Evolutionary conservation across 2,888 invertebrate genomes (phyloP), one percentile per base, ranked within the genome.

Genomic region (Harpalus rubripes): DNA sequence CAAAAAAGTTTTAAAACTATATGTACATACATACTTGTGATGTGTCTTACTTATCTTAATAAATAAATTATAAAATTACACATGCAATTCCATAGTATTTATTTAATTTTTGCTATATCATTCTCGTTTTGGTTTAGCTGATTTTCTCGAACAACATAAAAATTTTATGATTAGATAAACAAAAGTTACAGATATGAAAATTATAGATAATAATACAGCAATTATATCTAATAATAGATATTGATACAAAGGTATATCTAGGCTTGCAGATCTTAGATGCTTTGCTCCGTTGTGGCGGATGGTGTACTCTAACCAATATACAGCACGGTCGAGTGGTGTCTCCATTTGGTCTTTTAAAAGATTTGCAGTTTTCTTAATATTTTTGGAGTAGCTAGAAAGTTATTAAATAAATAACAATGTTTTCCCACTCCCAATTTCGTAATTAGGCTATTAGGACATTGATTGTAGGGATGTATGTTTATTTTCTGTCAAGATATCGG

Each of bases 221-320:
- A n/a, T n/a, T n/a, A n/a, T n/a, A n/a, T 86, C 86, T 32, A 86
- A 52, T 44, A 86, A 58, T 2, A 86, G 16, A 78, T 84, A 81
- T 68, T 86, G 84, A 15, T 26, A 26, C 6, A 63, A 32, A 4
- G 80, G 18, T 39, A 86, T 41, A 56, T 84, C 81, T 16, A 81
- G 5, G 22, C 76, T 39, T n/a, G 81, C 76, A 39, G 81, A 86
- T 52, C 58, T 56, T 26, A 86, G 52, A 84, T 86, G 86, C 1
- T 22, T n/a, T 12, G 72, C 85, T 16, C 85, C 85, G 6, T 81
- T 85, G 32, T 85, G 78, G 26, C 79, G 22, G 1, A 86, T 65
- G 1, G 85, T 61, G 41, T 86, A 26, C n/a, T n/a, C n/a, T n/a
- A n/a, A n/a, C n/a, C n/a, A n/a, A n/a, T n/a, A n/a, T n/a, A n/a